phyloP scores from a whole-genome alignment of 2,888 invertebrate species.

The Bugulina stolonifera region DNA sequence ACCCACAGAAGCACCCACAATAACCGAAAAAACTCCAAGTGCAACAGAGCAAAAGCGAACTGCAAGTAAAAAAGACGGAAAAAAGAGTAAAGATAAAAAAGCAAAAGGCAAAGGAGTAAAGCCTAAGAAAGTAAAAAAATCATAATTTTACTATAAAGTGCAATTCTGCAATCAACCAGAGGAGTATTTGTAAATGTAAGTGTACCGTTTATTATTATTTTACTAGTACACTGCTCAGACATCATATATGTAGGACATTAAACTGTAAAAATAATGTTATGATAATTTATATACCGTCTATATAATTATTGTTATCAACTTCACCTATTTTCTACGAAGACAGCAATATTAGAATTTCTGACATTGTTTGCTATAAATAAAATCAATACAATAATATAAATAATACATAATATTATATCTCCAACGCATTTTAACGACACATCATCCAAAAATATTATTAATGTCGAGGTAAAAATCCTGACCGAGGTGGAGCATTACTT shows the following conservation, averaged over 20 bases:
- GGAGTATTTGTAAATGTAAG: no score
- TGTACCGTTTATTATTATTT: no score
- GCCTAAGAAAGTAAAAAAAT: background rate
- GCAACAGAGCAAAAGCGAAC: background rate
- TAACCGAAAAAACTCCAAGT: no score
- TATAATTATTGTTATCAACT: background rate
- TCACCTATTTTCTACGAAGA: no score
- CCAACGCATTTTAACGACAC: background rate
- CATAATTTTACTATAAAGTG: no score
- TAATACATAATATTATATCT: background rate
- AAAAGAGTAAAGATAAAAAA: background rate
- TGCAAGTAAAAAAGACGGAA: background rate
- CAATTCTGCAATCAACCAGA: no score
- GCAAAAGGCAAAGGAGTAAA: background rate
- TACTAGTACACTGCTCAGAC: no score
- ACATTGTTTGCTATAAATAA: background rate
- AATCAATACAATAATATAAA: background rate
- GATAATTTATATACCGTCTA: background rate
- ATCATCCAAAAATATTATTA: background rate
- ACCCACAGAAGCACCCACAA: no score
- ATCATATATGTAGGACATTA: no score
- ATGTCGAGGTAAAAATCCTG: conserved; percentile 11
- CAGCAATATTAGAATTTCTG: background rate
- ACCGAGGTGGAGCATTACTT: background rate
- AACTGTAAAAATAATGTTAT: background rate